These are phyloP conservation scores for Galendromus occidentalis DNA, from an alignment of 1,140 invertebrate species.

Conservation along the genomic window DNA sequence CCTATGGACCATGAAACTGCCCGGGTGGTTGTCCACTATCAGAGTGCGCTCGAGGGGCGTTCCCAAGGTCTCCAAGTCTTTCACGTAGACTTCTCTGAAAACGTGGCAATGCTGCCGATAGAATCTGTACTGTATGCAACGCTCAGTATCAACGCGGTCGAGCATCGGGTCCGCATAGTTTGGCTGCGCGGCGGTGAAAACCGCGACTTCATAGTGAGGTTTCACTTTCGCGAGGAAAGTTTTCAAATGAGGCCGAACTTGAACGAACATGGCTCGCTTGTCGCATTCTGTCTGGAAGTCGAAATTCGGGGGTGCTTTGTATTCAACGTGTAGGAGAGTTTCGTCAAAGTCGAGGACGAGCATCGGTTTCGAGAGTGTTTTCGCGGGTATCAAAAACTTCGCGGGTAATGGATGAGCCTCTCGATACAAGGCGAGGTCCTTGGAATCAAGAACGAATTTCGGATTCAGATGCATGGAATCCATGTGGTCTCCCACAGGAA, in stretches of 20 bases:
- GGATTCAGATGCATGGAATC: too few species aligned
- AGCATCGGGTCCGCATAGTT: background rate
- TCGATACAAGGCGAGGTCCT: too few species aligned
- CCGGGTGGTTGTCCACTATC: slow-evolving; percentile 4
- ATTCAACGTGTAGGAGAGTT: background rate
- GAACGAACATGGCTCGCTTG: background rate
- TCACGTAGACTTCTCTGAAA: background rate
- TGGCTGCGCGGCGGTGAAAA: background rate
- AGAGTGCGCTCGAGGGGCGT: background rate
- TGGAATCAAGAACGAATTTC: too few species aligned
- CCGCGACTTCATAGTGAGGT: background rate
- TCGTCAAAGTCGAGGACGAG: slow-evolving; percentile 2
- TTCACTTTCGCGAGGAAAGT: background rate
- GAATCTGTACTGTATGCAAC: background rate
- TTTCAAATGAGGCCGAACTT: background rate
- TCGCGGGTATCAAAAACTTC: background rate
- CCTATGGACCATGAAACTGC: background rate
- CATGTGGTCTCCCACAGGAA: too few species aligned
- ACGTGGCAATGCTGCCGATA: background rate
- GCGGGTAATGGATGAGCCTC: too few species aligned
- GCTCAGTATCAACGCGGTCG: background rate
- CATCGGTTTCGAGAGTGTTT: background rate
- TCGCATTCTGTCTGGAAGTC: background rate
- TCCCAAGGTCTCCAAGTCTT: background rate
- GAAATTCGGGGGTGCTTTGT: background rate